Evolutionary conservation across 2,113 vertebrate genomes (phyloP).

Genomic region (Phrynocephalus versicolor): DNA sequence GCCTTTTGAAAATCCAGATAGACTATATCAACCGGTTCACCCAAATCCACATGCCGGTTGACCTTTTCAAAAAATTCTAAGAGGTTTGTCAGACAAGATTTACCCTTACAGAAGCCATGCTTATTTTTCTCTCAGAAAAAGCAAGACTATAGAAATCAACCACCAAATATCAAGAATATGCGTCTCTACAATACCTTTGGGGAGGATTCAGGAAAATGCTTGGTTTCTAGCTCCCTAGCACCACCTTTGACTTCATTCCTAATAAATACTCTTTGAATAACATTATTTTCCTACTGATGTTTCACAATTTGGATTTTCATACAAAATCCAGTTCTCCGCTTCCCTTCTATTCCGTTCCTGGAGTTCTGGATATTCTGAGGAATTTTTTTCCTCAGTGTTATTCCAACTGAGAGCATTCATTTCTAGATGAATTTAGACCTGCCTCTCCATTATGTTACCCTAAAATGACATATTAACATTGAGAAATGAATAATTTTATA

Average conservation of each 20-base stretch:
- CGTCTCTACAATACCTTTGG: slow-evolving; percentile 65
- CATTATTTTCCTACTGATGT: slow-evolving; percentile 12
- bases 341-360: slow-evolving; percentile 22
- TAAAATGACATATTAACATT: slow-evolving; percentile 25
- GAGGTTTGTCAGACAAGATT: no score
- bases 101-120: no score
- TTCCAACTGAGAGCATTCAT: slow-evolving; percentile 35
- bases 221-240: slow-evolving; percentile 45
- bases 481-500: neutral
- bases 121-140: no score
- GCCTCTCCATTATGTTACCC: neutral
- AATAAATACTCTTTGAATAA: slow-evolving; percentile 28
- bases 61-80: no score
- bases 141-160: no score
- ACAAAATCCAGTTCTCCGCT: slow-evolving; percentile 21
- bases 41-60: no score
- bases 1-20: no score
- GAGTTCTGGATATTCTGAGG: slow-evolving; percentile 54
- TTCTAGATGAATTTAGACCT: slow-evolving; percentile 33
- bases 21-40: no score
- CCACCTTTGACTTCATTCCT: slow-evolving; percentile 22
- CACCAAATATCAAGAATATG: no score
- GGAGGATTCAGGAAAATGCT: slow-evolving; percentile 41
- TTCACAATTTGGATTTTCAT: slow-evolving; percentile 28
- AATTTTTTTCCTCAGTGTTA: slow-evolving; percentile 20